Conservation (phyloP, 2,113 vertebrate species). For the Rattus norvegicus region GRCr8 NC_086032.1:3891001-3891500, state of each 20-base stretch:
- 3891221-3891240: background rate
- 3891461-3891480: background rate
- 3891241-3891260: background rate
- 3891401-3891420: background rate
- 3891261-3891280: background rate
- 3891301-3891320: background rate
- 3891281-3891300: background rate
- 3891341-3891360: background rate
- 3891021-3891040: background rate
- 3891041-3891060: background rate
- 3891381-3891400: background rate
- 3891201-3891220: background rate
- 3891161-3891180: conserved; percentile 43
- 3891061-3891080: background rate
- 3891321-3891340: background rate
- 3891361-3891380: background rate
- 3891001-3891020: background rate
- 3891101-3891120: background rate
- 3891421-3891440: conserved; percentile 44
- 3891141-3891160: background rate
- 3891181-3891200: background rate
- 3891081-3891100: background rate
- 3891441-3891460: conserved; percentile 38
- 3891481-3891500: background rate
- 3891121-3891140: background rate